phyloP scores from a whole-genome alignment of 1,140 invertebrate genomes.

The Caenorhabditis remanei region DNA sequence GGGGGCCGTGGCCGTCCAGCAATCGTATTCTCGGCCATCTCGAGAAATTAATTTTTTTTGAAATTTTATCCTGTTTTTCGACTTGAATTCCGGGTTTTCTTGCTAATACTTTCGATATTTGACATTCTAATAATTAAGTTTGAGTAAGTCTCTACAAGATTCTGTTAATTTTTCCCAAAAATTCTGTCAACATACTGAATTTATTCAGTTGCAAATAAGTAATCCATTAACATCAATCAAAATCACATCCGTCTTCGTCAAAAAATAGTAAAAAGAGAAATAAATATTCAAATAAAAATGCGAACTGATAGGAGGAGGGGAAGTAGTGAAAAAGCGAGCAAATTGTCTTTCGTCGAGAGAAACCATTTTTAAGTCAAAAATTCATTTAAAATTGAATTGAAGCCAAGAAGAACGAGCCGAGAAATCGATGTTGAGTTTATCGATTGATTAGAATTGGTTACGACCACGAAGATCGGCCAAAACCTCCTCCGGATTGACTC shows the following conservation, averaged over 20 bases:
- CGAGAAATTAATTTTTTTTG: background rate
- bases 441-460: constrained; percentile 56
- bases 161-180: too few relatives aligned
- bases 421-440: constrained; percentile 5
- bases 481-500: constrained; percentile 66
- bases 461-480: constrained; percentile 62
- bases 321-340: background rate
- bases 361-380: background rate
- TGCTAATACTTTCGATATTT: too few relatives aligned
- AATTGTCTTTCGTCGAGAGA: constrained; percentile 30
- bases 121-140: too few relatives aligned
- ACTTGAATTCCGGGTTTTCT: too few relatives aligned
- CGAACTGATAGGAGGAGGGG: background rate
- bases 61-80: background rate
- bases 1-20: background rate
- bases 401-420: constrained; percentile 27
- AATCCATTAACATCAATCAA: constrained; percentile 22
- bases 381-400: constrained; percentile 5
- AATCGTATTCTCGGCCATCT: background rate
- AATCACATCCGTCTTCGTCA: constrained; percentile 52
- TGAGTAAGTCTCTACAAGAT: too few relatives aligned
- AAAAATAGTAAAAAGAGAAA: background rate
- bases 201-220: constrained; percentile 39
- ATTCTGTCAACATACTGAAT: constrained; percentile 29
- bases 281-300: background rate